These are phyloP conservation scores for Mesocricetus auratus DNA, from an alignment of 2,113 vertebrate species.

Conservation along the genomic window DNA sequence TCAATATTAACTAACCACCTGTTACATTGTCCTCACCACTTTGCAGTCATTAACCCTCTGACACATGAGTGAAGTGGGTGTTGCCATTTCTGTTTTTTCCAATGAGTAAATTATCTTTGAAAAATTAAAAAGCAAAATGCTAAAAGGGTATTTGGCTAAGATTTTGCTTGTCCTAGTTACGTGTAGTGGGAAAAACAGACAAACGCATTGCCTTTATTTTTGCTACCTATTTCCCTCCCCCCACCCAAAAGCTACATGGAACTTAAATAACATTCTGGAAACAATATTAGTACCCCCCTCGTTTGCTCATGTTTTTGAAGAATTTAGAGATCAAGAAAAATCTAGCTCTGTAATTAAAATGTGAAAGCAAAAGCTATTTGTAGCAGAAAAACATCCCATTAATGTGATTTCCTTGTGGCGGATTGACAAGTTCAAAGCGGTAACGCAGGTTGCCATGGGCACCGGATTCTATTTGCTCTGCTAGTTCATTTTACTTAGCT, in stretches of 20 bases:
- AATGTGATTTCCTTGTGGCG: conserved; percentile 74
- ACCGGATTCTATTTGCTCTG: conserved; percentile 72
- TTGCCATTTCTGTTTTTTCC: conserved; percentile 4
- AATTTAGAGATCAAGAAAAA: conserved; percentile 68
- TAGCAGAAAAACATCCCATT: conserved; percentile 59
- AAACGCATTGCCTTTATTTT: neutral
- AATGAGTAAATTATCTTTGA: conserved; percentile 37
- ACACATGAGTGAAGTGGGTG: neutral
- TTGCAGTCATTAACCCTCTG: neutral
- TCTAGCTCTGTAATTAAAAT: conserved; percentile 69
- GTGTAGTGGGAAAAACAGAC: neutral
- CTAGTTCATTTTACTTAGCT: conserved; percentile 70
- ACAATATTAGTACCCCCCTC: neutral
- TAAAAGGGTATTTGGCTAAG: neutral
- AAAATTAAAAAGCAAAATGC: conserved; percentile 8
- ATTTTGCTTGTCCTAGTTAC: neutral
- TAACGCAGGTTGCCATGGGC: conserved; percentile 80
- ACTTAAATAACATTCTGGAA: conserved; percentile 63
- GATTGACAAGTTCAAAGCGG: conserved; percentile 80
- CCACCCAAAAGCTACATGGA: conserved; percentile 19
- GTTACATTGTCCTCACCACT: neutral
- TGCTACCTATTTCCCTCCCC: neutral
- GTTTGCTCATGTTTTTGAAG: conserved; percentile 36
- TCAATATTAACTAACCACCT: neutral
- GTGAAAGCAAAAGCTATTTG: conserved; percentile 75